Base-by-base conservation (phyloP, 2,113 vertebrate species). In the Vulpes ferrilata region DNA sequence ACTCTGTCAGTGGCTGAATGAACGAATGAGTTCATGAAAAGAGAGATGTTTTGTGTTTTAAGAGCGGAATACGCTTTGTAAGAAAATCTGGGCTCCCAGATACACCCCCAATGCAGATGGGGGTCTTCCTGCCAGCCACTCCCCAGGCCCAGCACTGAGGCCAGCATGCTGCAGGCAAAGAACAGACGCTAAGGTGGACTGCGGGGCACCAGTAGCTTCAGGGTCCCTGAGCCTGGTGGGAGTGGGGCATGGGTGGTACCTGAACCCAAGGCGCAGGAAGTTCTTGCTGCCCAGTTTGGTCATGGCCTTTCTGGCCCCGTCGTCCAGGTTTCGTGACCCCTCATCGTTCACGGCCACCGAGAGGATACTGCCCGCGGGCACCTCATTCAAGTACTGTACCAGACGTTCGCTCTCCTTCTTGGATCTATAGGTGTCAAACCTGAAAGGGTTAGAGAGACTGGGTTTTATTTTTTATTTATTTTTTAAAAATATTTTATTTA, bases 341-440 rank as follows among this genome's bases (percentile, higher is more conserved):
- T 99, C 99, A 22, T 99, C 99, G 0, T 99, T 99, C 97, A 99
- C 99, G 83, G 99, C 99, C 20, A 99, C 98, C 0, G 99, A 99
- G 88, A 99, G 97, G 92, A 99, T 99, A 97, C 99, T 99, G 71
- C 99, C 99, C 1, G 97, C 88, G 0, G 98, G 98, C 90, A 99
- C 98, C 0, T 93, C 91, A 1, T 99, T 99, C 98, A 99, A 96
- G 43, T 99, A 99, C 94, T 99, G 98, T n/a, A 98, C 99, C 85
- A 99, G 99, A 1, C 99, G 99, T 5, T 98, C 94, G 17, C 99
- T 99, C 98, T 99, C 99, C 19, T 99, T 99, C 97, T 99, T 99
- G 96, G 99, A 99, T 88, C 99, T 99, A 84, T 99, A 99, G 1
- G 99, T 99, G 97, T 99, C 99, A 96, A 99, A 99, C 97, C 99